A percentile compares a stretch with the other conserved stretches of the same genome.
Conservation (phyloP, 1,140 invertebrate genomes). For the Sycobia sp. region DNA sequence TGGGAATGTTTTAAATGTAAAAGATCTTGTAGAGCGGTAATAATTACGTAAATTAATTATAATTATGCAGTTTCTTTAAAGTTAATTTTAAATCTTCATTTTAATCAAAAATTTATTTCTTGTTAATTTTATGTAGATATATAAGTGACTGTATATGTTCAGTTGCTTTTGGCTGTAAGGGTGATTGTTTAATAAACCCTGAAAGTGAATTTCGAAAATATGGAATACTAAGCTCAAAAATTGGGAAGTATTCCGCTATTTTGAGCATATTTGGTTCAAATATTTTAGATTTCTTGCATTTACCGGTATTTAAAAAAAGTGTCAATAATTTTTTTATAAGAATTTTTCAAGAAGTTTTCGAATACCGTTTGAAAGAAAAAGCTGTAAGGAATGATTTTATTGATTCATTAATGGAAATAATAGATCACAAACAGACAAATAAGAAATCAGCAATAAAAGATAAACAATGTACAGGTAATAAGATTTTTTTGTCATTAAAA, state of each 20-base stretch:
- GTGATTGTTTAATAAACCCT: slow-evolving; percentile 54
- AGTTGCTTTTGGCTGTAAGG: slow-evolving; percentile 62
- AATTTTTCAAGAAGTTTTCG: slow-evolving; percentile 39
- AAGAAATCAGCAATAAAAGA: not conserved
- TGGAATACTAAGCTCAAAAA: slow-evolving; percentile 31
- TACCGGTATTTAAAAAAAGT: slow-evolving; percentile 22
- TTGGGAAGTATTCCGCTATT: slow-evolving; percentile 13
- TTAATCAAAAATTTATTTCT: not conserved
- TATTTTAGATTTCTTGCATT: slow-evolving; percentile 12
- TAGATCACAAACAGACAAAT: slow-evolving; percentile 1
- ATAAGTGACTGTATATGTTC: slow-evolving; percentile 66
- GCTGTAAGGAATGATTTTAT: slow-evolving; percentile 50
- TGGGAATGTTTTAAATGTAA: slow-evolving; percentile 36
- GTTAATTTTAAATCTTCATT: too few relatives aligned
- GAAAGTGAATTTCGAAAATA: slow-evolving; percentile 39
- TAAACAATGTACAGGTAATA: not conserved
- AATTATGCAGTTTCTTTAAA: not conserved
- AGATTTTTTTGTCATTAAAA: too few relatives aligned
- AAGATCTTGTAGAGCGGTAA: slow-evolving; percentile 39
- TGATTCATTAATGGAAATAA: slow-evolving; percentile 46
- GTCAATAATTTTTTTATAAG: slow-evolving; percentile 46
- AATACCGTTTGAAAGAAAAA: slow-evolving; percentile 43
- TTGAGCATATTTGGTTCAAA: slow-evolving; percentile 21
- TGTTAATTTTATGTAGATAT: slow-evolving; percentile 46
- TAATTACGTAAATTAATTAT: not conserved